Evolutionary conservation across 2,888 invertebrate species (phyloP), one percentile per base, ranked within the genome.

Genomic region (Drosophila yooni): DNA sequence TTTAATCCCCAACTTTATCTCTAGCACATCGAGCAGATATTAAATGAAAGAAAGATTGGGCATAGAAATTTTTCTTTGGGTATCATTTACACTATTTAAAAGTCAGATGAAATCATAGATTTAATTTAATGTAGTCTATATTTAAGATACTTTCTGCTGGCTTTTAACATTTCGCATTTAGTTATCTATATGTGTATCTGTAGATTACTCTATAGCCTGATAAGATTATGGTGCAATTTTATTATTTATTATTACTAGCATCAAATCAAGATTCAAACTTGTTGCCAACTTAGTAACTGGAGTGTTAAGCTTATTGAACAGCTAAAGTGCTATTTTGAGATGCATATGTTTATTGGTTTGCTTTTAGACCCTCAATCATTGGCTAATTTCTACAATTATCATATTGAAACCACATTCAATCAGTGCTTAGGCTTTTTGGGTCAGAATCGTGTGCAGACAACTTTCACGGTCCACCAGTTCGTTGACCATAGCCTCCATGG

Each of bases 381-480:
- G 74, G 51, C 64, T 79, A 82, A 82, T 79, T 79, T 79, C 79
- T 74, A 82, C 59, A 78, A 82, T 82, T 79, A 82, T 81, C 79
- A 79, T 82, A 80, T 75, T 80, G 79, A 65, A 78, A 69, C 52
- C 63, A 43, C 54, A 65, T 72, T 67, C 65, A 63, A 69, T 64
- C 25, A 33, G 25, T 71, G 50, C 57, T 36, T 59, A 36, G 29
- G 27, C 15, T 36, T 38, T 83, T 76, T 79, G 70, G 89, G 83
- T 84, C 89, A 89, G 83, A 88, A 88, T 85, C 88, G 84, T 88
- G 89, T 70, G 70, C 64, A 60, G 61, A 70, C 81, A 85, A 85
- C 85, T 85, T 85, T 90, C 85, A 73, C 90, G 86, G 83, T 89
- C 82, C 89, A 76, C 76, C 85, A 78, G 90, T 90, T 90, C 90